Evolutionary conservation across 2,113 vertebrate species (phyloP), one percentile per base, ranked within the genome.

Genomic region (Microcebus jonahi): DNA sequence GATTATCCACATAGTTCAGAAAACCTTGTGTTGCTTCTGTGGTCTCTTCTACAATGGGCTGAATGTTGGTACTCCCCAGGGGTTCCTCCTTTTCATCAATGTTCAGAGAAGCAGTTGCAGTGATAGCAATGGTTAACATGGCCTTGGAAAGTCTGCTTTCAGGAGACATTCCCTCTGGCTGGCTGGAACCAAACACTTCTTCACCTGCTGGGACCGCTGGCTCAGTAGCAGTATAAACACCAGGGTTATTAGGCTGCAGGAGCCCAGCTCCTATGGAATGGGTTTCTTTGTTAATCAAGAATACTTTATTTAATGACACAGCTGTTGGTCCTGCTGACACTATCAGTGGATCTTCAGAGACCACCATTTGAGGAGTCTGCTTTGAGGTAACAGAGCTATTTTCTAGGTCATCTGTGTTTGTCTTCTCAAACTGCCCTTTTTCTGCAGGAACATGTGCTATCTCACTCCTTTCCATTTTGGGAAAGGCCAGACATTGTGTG

Each of bases 401-500:
- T 97, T 97, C 96, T 12, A 91, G 87, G 70, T 68, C 90, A 27
- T 50, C 81, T 8, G 39, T 1, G 0, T 45, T 91, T 79, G 95
- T 98, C 89, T 42, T 88, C 71, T 90, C 94, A 29, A 92, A 42
- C 1, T 70, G 95, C 36, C 53, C 80, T 73, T 82, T 18, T 31
- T 95, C 94, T 71, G 8, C 90, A n/a, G 71, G 96, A 55, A 95
- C 59, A 91, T 93, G 87, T 2, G 80, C 92, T 50, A 65, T 0
- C 1, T 97, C 97, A 31, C 27, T 81, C 10, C 94, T 94, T 85
- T 97, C 96, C 67, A 75, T 68, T 0, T 55, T 95, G 23, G 86
- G 98, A 67, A 98, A 97, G 48, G 96, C 94, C 9, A 98, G 91
- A 79, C 98, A 98, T 92, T 75, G 97, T 45, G 88, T 67, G 48